These are phyloP conservation scores for Catagonus wagneri DNA, from an alignment of 2,113 vertebrate species.

Conservation along the genomic window DNA sequence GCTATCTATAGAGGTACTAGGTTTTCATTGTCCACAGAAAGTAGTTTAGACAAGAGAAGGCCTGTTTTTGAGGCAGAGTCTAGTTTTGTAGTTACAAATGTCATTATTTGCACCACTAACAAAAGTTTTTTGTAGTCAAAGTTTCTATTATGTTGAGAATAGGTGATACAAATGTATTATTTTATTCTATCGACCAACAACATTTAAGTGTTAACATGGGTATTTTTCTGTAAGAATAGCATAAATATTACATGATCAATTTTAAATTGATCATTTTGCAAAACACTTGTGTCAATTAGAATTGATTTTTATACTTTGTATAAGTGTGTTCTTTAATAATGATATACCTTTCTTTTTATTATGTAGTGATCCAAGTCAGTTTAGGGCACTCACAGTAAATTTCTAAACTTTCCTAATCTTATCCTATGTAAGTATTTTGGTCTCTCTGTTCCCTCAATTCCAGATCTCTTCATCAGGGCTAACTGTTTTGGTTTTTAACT, in stretches of 20 bases:
- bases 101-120: slow-evolving; percentile 45
- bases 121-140: not conserved
- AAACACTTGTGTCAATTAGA: slow-evolving; percentile 21
- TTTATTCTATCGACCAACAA: not conserved
- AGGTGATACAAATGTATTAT: not conserved
- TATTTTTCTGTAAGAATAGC: not conserved
- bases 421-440: not conserved
- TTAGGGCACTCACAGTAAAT: not conserved
- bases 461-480: not conserved
- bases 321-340: not conserved
- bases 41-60: not conserved
- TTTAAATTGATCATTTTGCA: not conserved
- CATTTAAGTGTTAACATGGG: not conserved
- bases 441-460: slow-evolving; percentile 1
- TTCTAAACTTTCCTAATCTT: not conserved
- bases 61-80: not conserved
- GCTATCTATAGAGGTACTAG: not conserved
- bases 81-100: slow-evolving; percentile 54
- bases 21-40: slow-evolving; percentile 25
- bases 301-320: slow-evolving; percentile 3
- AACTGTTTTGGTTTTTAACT: not conserved
- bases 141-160: slow-evolving; percentile 27
- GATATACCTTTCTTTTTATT: slow-evolving; percentile 6
- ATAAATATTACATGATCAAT: not conserved
- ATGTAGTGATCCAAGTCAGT: not conserved